phyloP scores from a whole-genome alignment of 1,140 invertebrate species.

The Pristionchus pacificus region DNA sequence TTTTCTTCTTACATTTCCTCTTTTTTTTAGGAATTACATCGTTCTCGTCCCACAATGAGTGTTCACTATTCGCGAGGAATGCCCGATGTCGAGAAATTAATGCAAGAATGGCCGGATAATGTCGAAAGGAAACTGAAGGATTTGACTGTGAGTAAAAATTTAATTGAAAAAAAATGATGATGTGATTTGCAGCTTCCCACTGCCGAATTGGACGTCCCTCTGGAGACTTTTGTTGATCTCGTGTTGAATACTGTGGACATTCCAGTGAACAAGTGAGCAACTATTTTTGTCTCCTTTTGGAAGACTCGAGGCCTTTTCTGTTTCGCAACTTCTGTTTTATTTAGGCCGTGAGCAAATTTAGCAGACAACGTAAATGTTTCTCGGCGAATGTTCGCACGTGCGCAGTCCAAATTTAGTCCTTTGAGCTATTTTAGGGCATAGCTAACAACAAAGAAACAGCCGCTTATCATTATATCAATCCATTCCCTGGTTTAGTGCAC shows the following conservation, averaged over 20 bases:
- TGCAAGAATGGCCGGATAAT: conserved; percentile 87
- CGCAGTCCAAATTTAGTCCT: too few species aligned
- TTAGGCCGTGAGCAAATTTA: too few species aligned
- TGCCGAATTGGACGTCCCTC: conserved; percentile 70
- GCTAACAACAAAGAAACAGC: too few species aligned
- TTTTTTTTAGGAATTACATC: conserved; percentile 68
- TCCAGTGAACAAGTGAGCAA: too few species aligned
- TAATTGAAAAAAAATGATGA: not conserved
- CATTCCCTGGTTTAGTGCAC: too few species aligned
- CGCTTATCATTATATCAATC: too few species aligned
- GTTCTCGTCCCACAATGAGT: conserved; percentile 76
- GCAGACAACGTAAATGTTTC: too few species aligned
- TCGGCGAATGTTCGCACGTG: too few species aligned
- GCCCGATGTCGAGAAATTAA: conserved; percentile 84
- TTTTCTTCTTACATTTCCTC: not conserved
- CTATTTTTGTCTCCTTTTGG: too few species aligned
- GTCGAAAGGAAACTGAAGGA: conserved; percentile 77
- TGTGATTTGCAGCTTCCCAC: conserved; percentile 69
- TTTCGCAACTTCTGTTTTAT: too few species aligned
- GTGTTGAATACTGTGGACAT: conserved; percentile 76
- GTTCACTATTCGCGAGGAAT: conserved; percentile 80
- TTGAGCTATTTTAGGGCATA: too few species aligned
- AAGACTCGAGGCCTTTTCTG: too few species aligned
- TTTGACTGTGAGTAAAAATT: conserved; percentile 37
- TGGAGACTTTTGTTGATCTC: conserved; percentile 74